phyloP scores from a whole-genome alignment of 2,888 invertebrate species.

The Andrena bucephala region DNA sequence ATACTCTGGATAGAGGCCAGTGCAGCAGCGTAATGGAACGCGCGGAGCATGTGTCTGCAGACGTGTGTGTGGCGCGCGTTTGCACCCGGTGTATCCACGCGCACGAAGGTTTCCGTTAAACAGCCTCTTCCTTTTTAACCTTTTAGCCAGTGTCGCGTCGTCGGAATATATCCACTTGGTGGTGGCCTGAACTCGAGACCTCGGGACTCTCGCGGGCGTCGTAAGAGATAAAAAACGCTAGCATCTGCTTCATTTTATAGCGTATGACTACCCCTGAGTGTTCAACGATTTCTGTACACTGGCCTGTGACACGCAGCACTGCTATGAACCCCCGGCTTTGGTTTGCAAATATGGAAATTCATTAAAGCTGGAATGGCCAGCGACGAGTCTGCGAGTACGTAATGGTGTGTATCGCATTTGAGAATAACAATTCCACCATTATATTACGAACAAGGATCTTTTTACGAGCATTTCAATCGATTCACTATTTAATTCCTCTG shows the following conservation, averaged over 20 bases:
- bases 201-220: conserved; percentile 52
- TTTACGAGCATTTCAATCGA: neutral
- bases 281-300: conserved; percentile 60
- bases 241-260: conserved; percentile 58
- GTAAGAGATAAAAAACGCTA: conserved; percentile 53
- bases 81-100: neutral
- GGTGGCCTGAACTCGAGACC: conserved; percentile 36
- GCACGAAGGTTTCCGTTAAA: conserved; percentile 25
- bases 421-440: neutral
- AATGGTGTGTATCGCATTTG: neutral
- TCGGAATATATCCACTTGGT: conserved; percentile 30
- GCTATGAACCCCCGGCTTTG: conserved; percentile 3
- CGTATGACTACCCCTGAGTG: conserved; percentile 62
- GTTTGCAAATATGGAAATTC: conserved; percentile 27
- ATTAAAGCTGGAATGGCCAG: conserved; percentile 27
- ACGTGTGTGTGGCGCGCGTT: neutral
- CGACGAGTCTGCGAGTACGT: conserved; percentile 12
- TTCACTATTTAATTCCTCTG: neutral
- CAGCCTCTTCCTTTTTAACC: conserved; percentile 19
- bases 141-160: conserved; percentile 30
- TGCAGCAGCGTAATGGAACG: neutral
- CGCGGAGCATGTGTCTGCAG: neutral
- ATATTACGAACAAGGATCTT: neutral
- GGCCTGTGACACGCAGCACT: conserved; percentile 30
- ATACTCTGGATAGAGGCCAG: conserved; percentile 67